A percentile compares a stretch with the other conserved stretches of the same genome.
phyloP scores from a whole-genome alignment of 37 sponge, comb jelly and placozoan genomes.

The Diacarnus erythraeanus region DNA sequence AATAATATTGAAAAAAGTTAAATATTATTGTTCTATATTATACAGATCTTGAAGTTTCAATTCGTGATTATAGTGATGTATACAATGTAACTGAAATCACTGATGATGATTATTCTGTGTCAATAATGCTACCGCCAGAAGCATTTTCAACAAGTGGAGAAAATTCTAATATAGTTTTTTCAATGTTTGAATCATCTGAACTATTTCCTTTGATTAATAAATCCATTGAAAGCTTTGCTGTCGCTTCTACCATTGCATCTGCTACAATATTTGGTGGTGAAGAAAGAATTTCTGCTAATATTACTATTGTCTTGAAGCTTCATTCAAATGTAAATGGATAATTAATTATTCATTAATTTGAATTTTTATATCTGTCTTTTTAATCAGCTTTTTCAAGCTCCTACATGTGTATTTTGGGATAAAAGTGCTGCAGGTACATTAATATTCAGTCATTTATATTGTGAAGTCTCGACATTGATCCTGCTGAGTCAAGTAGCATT shows the following conservation, averaged over 20 bases:
- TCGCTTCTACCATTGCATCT: conserved; percentile 3
- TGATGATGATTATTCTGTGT: not conserved
- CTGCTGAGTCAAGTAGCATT: not conserved
- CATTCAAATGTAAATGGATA: not conserved
- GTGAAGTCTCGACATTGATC: not conserved
- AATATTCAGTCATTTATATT: not conserved
- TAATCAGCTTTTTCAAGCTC: not conserved
- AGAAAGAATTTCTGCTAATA: not conserved
- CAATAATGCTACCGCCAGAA: conserved; percentile 1
- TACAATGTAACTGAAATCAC: not conserved
- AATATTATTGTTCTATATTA: not conserved
- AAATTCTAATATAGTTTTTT: conserved; percentile 1
- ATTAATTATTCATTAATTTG: not conserved
- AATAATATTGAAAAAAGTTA: not conserved
- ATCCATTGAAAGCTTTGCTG: conserved; percentile 7
- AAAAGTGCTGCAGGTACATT: conserved; percentile 18
- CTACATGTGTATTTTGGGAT: conserved; percentile 24
- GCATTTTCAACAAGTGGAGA: not conserved
- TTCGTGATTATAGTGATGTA: not conserved
- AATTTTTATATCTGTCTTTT: not conserved
- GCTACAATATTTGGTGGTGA: conserved; percentile 3
- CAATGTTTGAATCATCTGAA: not conserved
- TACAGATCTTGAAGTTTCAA: not conserved
- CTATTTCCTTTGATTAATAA: not conserved
- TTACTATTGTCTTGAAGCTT: conserved; percentile 1